Base-by-base conservation (phyloP, 2,797 vertebrate species). In the Molossus alvarezi region DNA sequence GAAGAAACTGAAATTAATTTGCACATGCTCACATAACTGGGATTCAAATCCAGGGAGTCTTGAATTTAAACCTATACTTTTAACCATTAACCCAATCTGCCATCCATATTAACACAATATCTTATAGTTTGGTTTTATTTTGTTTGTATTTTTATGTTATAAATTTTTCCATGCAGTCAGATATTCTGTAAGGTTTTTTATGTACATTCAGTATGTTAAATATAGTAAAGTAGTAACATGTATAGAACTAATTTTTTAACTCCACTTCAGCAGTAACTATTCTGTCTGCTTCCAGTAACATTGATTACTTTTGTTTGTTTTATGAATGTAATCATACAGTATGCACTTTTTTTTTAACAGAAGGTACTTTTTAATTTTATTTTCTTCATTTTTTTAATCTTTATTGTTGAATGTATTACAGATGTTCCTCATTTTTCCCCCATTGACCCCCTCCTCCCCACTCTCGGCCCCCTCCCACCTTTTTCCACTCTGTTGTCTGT, bases 1-100 rank as follows among this genome's bases (percentile, higher is more conserved):
- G n/a, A 90, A 95, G 37, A 80, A 69, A 90, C 41, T 45, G 6
- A 86, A 72, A 53, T 58, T 89, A 53, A 84, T 73, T 90, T 85
- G 9, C 20, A 15, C 65, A 90, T 73, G 41, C 48, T 79, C 75
- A 60, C 27, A 18, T 23, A 67, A 83, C 14, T 90, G 60, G 41
- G 14, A 58, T 93, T 93, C 64, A 90, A 41, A 73, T 82, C 14
- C 21, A 90, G 12, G 45, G 33, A 15, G 27, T 76, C 69, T 91
- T 87, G 48, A 82, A 12, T 76, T 80, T 37, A 93, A 93, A 75
- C 51, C 65, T 90, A 7, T 7, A 14, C 23, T 88, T 51, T 58
- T 79, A 94, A 88, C 37, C 48, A 27, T 94, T 64, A 85, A 41
- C 48, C 77, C 83, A 84, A 84, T 33, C 64, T 72, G 37, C 57